Evolutionary conservation across 2,797 vertebrate species (phyloP), one percentile per base, ranked within the genome.

Genomic region (Carduelis carduelis): DNA sequence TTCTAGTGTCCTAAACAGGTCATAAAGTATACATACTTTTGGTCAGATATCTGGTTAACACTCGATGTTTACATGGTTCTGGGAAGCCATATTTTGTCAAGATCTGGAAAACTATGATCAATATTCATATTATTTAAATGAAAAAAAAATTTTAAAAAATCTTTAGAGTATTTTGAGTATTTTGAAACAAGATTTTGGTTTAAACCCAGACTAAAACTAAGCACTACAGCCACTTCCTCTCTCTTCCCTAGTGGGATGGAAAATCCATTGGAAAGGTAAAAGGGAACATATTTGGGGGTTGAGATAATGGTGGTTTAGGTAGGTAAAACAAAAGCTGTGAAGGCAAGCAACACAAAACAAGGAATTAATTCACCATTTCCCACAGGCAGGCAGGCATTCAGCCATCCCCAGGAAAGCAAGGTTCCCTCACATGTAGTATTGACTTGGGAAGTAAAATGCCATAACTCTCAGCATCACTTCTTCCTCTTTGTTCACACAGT

Each of bases 391-490:
- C 5, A 47, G 11, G 6, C 60, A 19, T 43, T 82, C 28, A 57
- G 9, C 11, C 21, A 47, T n/a, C 18, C 49, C 39, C 24, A 78
- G 6, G 19, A 85, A 82, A 75, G 6, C 12, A 81, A 19, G 10
- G 4, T 8, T 74, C 24, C 12, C 30, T 13, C 34, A 23, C 2
- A 5, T 2, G 0, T 30, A 18, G 20, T 2, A 0, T 2, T 85
- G 28, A 15, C 23, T 60, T 15, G 8, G 11, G 23, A 78, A 60
- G 34, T 32, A 15, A 72, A 81, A 27, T 17, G 15, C 3, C 7
- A 0, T 39, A 23, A 49, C 8, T 41, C 8, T 4, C n/a, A 47
- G 9, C 21, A 60, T 20, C 5, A 4, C 3, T 9, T 9, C 27
- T 52, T 68, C 11, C 11, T 47, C 5, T 43, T 70, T 47, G 26